Percentiles rank a stretch among this genome's conserved stretches.
phyloP scores from a whole-genome alignment of 2,797 vertebrate species.

The Loris lydekkerianus region DNA sequence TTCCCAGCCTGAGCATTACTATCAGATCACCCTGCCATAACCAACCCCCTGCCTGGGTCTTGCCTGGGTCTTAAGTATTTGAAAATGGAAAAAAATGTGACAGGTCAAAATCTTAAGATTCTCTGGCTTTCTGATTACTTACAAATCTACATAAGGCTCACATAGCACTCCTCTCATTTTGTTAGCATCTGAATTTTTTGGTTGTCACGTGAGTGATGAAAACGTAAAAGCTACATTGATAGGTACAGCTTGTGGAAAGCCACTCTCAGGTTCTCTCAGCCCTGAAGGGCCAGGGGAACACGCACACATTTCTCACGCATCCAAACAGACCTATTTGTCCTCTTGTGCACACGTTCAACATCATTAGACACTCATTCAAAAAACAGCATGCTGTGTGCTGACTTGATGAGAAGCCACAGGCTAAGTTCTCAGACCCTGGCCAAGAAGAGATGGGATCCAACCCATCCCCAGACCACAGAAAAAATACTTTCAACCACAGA shows the following conservation, averaged over 20 bases:
- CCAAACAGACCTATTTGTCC: conserved; percentile 44
- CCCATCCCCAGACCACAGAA: conserved; percentile 81
- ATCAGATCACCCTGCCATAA: conserved; percentile 66
- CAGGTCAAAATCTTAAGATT: conserved; percentile 74
- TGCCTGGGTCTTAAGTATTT: conserved; percentile 69
- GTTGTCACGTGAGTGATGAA: conserved; percentile 72
- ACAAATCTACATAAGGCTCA: conserved; percentile 77
- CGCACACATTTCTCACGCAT: conserved; percentile 43
- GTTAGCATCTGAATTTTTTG: conserved; percentile 79
- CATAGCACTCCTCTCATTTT: conserved; percentile 66
- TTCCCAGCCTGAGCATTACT: not conserved
- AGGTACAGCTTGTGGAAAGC: conserved; percentile 80
- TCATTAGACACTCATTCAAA: conserved; percentile 63
- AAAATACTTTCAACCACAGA: conserved; percentile 85
- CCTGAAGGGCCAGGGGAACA: conserved; percentile 25
- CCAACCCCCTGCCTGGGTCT: not conserved
- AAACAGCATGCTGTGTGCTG: conserved; percentile 70
- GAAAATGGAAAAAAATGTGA: conserved; percentile 70
- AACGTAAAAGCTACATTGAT: conserved; percentile 77
- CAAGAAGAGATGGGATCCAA: conserved; percentile 83
- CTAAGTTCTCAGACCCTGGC: conserved; percentile 77
- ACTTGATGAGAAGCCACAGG: conserved; percentile 80
- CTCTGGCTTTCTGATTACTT: conserved; percentile 69
- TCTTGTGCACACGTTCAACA: conserved; percentile 6
- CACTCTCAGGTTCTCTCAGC: conserved; percentile 50